Evolutionary conservation across 2,113 vertebrate genomes (phyloP), one percentile per base, ranked within the genome.

Genomic region (Labeo catla): DNA sequence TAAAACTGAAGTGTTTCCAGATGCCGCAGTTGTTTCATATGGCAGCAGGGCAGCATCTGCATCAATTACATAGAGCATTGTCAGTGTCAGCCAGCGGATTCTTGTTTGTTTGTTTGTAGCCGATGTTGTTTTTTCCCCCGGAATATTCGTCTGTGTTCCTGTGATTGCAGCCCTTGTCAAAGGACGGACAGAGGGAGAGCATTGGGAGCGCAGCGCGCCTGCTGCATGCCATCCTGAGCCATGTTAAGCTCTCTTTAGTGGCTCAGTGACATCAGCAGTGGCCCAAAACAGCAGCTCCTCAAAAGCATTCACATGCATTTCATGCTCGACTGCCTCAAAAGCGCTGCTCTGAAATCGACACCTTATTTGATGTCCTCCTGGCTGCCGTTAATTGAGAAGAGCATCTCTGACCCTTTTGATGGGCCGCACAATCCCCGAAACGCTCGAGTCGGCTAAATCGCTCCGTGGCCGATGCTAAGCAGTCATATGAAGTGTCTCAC

Each of bases 351-450:
- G 96, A 96, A 95, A 96, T 95, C 95, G 95, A 96, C 95, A 96
- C 96, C 96, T 96, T 95, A 95, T 96, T 95, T 96, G 95, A 97
- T 96, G 95, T 95, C 93, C 93, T 92, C 95, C 93, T 96, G 91
- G 95, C 95, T 90, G 94, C 95, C 96, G 95, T 95, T 96, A 97
- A 96, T 96, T 96, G 96, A 94, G 96, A 94, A 97, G 96, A 94
- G 95, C 94, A 95, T 96, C 94, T 95, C 93, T 96, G 95, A 95
- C 95, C 95, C 95, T 95, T 96, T 96, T 96, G 94, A 96, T 96
- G 95, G 95, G 93, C 91, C 91, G 89, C 93, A 95, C 95, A 96
- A 96, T 97, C 96, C 95, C 93, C 94, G 95, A 96, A 97, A 97
- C 95, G 95, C 96, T 94, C 94, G 95, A 95, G 95, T 96, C 96